phyloP scores from a whole-genome alignment of 2,113 vertebrate genomes.

The Hippocampus abdominalis region DNA sequence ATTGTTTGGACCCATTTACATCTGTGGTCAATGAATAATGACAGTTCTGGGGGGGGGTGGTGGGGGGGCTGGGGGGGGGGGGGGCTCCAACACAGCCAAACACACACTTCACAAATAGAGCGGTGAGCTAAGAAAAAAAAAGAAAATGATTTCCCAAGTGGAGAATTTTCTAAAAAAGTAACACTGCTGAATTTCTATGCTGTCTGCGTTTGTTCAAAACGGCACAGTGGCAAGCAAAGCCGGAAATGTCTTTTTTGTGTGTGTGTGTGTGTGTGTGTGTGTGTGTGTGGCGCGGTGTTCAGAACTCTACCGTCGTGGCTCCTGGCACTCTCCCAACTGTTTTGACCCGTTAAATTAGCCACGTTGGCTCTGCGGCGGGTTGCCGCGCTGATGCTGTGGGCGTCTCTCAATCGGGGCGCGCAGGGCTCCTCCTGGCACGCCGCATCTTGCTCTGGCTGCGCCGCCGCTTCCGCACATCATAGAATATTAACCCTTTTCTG shows the following conservation, averaged over 20 bases:
- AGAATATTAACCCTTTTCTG: constrained; percentile 82
- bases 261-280: too few species aligned
- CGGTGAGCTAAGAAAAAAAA: constrained; percentile 23
- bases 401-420: constrained; percentile 71
- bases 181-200: constrained; percentile 14
- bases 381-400: constrained; percentile 69
- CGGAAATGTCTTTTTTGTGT: constrained; percentile 40
- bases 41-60: constrained; percentile 42
- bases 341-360: constrained; percentile 77
- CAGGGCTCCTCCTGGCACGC: constrained; percentile 70
- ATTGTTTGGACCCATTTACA: constrained; percentile 75
- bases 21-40: constrained; percentile 72
- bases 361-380: constrained; percentile 59
- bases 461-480: constrained; percentile 78
- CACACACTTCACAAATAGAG: constrained; percentile 42
- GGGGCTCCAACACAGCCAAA: constrained; percentile 35
- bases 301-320: constrained; percentile 60
- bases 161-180: constrained; percentile 28
- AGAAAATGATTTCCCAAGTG: constrained; percentile 37
- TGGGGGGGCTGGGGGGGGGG: constrained; percentile 1
- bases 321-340: constrained; percentile 69
- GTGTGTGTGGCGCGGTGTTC: constrained; percentile 21
- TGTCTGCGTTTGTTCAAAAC: constrained; percentile 46
- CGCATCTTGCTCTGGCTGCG: constrained; percentile 60
- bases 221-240: constrained; percentile 29